Conservation (phyloP, 1,140 invertebrate genomes). For the Drosophila lacertosa region DNA sequence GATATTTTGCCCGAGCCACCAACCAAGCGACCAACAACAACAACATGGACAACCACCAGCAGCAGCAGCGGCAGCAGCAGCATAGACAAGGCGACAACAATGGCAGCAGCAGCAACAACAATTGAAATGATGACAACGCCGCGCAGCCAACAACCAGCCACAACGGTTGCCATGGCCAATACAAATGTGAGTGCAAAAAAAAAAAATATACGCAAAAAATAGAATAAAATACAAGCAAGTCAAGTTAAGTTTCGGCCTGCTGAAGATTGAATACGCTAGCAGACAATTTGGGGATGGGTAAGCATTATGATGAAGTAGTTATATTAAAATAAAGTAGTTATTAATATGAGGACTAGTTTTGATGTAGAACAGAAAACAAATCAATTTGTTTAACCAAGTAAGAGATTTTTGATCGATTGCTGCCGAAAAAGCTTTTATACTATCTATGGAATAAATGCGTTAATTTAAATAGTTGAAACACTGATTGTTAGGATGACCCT, state of each 20-base stretch:
- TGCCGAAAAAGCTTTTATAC: too few relatives aligned
- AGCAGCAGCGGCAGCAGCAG: constrained; percentile 23
- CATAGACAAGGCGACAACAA: constrained; percentile 17
- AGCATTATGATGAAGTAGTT: too few relatives aligned
- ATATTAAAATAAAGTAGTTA: too few relatives aligned
- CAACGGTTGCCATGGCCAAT: constrained; percentile 42
- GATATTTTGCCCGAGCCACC: constrained; percentile 83
- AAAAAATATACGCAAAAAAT: neutral
- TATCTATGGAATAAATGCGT: too few relatives aligned
- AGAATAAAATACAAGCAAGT: constrained; percentile 1
- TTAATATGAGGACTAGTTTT: too few relatives aligned
- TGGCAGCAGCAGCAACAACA: constrained; percentile 39
- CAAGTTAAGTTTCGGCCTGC: neutral
- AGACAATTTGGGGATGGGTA: too few relatives aligned
- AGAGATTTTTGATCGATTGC: too few relatives aligned
- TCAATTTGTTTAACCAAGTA: too few relatives aligned
- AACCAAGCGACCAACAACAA: constrained; percentile 71
- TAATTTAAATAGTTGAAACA: too few relatives aligned
- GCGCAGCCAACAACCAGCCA: constrained; percentile 42
- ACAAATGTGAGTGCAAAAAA: constrained; percentile 55
- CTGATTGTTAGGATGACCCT: too few relatives aligned
- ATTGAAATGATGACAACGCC: constrained; percentile 60
- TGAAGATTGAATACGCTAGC: constrained; percentile 3
- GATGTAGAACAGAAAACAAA: too few relatives aligned
- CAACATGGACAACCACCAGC: constrained; percentile 32